Percentiles rank a stretch among this genome's conserved stretches.
phyloP scores from a whole-genome alignment of 2,113 vertebrate species.

The Taurulus bubalis region DNA sequence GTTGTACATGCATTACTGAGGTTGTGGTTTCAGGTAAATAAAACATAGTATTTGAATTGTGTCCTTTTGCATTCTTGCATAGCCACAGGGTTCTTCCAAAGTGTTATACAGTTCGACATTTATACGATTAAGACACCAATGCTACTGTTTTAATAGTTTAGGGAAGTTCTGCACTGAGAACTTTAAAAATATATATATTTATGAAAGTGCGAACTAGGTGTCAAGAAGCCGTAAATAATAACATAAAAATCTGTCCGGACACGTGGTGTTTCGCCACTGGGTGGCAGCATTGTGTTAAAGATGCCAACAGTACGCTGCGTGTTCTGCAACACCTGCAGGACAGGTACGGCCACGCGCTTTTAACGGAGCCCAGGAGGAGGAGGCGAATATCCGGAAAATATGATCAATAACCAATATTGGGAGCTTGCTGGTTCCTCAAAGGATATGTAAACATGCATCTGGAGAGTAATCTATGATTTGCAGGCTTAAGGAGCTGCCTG shows the following conservation, averaged over 20 bases:
- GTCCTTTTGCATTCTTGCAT: conserved; percentile 9
- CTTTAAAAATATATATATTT: too few relatives aligned
- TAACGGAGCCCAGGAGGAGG: background rate
- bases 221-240: background rate
- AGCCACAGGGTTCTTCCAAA: background rate
- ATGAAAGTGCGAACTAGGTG: background rate
- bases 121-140: background rate
- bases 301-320: background rate
- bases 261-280: conserved; percentile 25
- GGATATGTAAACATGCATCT: background rate
- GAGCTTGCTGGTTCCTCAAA: background rate
- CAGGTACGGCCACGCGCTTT: background rate
- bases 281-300: conserved; percentile 48
- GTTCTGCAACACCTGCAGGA: conserved; percentile 26
- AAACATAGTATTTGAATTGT: conserved; percentile 80
- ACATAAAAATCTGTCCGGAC: background rate
- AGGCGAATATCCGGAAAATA: background rate
- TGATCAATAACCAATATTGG: background rate
- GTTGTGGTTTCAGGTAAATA: conserved; percentile 94
- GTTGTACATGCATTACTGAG: conserved; percentile 86
- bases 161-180: background rate
- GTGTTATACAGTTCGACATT: background rate
- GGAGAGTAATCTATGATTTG: background rate
- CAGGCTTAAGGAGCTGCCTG: background rate
- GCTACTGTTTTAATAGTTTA: background rate